Evolutionary conservation across 35 echinoderm and acorn worm genomes (phyloP), one percentile per base, ranked within the genome.

Genomic region (Stichopus chloronotus): DNA sequence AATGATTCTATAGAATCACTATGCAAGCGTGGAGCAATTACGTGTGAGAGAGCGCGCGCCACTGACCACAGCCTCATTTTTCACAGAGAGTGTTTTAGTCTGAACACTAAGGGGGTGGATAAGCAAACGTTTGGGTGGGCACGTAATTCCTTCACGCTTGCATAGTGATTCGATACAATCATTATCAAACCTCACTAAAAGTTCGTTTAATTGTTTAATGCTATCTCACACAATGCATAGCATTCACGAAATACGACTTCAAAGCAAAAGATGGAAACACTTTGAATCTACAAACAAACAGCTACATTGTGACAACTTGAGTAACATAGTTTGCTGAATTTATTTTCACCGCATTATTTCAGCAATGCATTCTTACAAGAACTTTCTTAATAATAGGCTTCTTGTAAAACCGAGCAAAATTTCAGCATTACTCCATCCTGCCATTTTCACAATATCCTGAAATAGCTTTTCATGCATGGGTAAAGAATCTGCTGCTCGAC

Each of bases 261-360:
- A n/a, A 71, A 71, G 65, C 11, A 1, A 71, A 11, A 1, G 65
- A 71, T 71, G 65, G 65, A 71, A 71, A 71, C 65, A 71, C 65
- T 71, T 71, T 71, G n/a, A 71, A n/a, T 71, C 65, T n/a, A 71
- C 65, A 71, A 71, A 81, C 5, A 81, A 81, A 81, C 52, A 12
- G n/a, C n/a, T 43, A 43, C 52, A 3, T 81, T 81, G 5, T 2
- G 1, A 24, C n/a, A 81, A 81, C 13, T 11, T 71, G 65, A 71
- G 65, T 71, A 71, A 71, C n/a, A 5, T 24, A 81, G 52, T 81
- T 81, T 81, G n/a, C 52, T 81, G 13, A 2, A 81, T 81, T 81
- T 81, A 5, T 81, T 81, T 24, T 4, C 78, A 81, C 65, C 2
- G 65, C 63, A 68, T 68, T 68, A 68, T 68, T 68, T 71, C n/a